A percentile compares a stretch with the other conserved stretches of the same genome.
phyloP scores from a whole-genome alignment of 2,113 vertebrate genomes.

The Chlorodrepanis virens region DNA sequence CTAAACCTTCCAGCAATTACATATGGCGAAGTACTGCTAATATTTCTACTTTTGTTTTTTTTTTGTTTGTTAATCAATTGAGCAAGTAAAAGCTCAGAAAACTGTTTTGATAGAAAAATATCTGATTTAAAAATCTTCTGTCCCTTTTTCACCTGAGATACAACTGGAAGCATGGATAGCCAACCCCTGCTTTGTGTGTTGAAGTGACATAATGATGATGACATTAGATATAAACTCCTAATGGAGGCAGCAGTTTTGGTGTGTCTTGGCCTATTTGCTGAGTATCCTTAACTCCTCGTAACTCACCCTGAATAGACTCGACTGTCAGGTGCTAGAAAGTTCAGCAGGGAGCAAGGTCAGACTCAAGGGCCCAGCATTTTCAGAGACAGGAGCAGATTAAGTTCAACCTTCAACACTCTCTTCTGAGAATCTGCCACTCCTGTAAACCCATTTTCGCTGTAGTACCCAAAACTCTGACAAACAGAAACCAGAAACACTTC shows the following conservation, averaged over 20 bases:
- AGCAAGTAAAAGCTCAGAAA: background rate
- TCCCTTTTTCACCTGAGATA: background rate
- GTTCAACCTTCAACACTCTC: background rate
- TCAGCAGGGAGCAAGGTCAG: conserved; percentile 14
- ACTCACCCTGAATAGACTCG: background rate
- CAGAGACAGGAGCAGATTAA: conserved; percentile 16
- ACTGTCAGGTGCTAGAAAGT: background rate
- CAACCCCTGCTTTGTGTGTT: background rate
- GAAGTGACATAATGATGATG: background rate
- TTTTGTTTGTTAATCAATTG: background rate
- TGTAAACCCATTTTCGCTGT: background rate
- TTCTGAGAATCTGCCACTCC: background rate
- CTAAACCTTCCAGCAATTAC: too few relatives aligned
- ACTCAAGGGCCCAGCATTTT: background rate
- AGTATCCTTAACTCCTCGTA: background rate
- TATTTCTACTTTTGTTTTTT: background rate
- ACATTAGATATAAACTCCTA: background rate
- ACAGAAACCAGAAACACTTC: background rate
- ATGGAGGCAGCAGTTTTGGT: background rate
- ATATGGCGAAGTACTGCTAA: background rate
- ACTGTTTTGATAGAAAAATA: background rate
- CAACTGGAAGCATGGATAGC: fast-evolving
- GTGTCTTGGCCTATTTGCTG: background rate
- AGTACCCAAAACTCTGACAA: background rate
- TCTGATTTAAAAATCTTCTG: background rate